Evolutionary conservation across 2,888 invertebrate genomes (phyloP).

Genomic region (Brachyptera risi): DNA sequence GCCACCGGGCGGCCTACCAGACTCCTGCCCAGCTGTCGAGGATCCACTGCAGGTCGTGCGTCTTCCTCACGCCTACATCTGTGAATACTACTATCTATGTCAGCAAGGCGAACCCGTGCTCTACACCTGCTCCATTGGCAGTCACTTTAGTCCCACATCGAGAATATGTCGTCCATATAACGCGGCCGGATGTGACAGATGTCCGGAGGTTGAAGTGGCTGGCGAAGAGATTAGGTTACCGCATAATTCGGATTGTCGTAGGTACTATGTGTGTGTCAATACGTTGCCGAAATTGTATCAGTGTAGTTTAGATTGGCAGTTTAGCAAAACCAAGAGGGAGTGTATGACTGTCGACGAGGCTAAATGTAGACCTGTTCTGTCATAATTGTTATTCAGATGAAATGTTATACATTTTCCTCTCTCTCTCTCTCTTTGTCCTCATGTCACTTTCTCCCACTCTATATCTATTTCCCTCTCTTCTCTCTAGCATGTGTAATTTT

Average conservation of each 20-base stretch:
- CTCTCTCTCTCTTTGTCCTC: no score
- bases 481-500: no score
- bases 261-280: neutral
- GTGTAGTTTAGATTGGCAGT: neutral
- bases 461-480: no score
- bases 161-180: neutral
- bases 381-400: no score
- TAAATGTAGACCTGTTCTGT: neutral
- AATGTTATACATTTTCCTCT: no score
- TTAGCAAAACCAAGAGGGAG: neutral
- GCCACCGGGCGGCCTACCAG: neutral
- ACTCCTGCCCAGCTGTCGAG: neutral
- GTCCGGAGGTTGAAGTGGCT: neutral
- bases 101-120: neutral
- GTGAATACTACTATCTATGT: slow-evolving; percentile 6
- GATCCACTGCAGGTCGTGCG: neutral
- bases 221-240: neutral
- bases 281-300: neutral
- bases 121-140: neutral
- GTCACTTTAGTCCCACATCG: slow-evolving; percentile 1
- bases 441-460: no score
- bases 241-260: neutral
- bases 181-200: neutral
- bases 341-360: neutral
- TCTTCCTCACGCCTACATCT: neutral